These are phyloP conservation scores for Rotaria sp. DNA, from an alignment of 2,888 invertebrate genomes.

Conservation along the genomic window DNA sequence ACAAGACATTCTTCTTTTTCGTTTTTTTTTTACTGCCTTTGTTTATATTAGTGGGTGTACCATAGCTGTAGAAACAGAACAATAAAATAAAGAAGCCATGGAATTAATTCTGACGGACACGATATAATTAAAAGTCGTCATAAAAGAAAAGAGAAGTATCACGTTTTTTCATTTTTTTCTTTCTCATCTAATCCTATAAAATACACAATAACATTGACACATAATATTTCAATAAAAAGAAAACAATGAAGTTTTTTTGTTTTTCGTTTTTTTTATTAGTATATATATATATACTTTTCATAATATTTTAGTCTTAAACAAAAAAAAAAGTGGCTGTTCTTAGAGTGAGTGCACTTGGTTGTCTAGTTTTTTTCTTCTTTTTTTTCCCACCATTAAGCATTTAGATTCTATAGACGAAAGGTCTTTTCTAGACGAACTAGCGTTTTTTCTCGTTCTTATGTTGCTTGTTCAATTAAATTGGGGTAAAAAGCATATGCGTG, in stretches of 20 bases:
- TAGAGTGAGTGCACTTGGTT: no score
- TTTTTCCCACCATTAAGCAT: not conserved
- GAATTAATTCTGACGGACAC: not conserved
- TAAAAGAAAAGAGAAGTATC: not conserved
- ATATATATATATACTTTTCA: no score
- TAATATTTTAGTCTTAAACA: no score
- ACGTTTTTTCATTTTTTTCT: not conserved
- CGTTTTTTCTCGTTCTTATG: not conserved
- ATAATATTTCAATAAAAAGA: no score
- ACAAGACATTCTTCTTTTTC: not conserved
- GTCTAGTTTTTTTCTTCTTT: not conserved
- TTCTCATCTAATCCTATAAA: not conserved
- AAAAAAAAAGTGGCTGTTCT: no score
- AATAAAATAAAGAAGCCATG: not conserved
- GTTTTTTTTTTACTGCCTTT: not conserved
- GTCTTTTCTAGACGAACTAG: not conserved
- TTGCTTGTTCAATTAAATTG: not conserved
- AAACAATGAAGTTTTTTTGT: no score
- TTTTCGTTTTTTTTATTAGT: no score
- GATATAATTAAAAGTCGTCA: not conserved
- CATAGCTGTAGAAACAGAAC: not conserved
- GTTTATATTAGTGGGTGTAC: not conserved
- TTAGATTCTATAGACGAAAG: not conserved
- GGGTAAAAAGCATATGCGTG: not conserved
- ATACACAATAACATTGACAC: no score